A percentile compares a stretch with the other conserved stretches of the same genome.
Conservation (phyloP, 1,140 invertebrate genomes). For the Ruditapes philippinarum region DNA sequence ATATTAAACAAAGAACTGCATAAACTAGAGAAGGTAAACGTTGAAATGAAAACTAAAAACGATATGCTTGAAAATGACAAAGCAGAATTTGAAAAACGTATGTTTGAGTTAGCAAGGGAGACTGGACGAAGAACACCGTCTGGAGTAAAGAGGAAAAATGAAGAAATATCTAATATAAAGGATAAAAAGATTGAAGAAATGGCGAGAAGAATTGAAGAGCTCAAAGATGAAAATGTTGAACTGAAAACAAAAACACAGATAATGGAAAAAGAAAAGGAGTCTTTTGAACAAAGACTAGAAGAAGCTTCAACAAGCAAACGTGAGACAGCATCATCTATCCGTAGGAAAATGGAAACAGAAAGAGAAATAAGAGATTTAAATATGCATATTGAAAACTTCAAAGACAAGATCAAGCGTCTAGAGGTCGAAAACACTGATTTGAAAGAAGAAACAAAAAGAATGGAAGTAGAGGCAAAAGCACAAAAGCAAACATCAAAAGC, state of each 20-base stretch:
- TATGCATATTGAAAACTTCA: slow-evolving; percentile 61
- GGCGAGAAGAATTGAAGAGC: neutral
- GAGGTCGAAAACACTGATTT: slow-evolving; percentile 56
- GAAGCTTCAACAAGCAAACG: slow-evolving; percentile 54
- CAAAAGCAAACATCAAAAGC: slow-evolving; percentile 42
- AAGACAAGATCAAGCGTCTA: slow-evolving; percentile 52
- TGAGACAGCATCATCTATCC: slow-evolving; percentile 58
- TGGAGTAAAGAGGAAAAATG: slow-evolving; percentile 3
- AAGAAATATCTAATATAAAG: slow-evolving; percentile 7
- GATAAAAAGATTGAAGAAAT: slow-evolving; percentile 48
- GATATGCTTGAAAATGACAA: slow-evolving; percentile 54
- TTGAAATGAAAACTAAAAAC: slow-evolving; percentile 49
- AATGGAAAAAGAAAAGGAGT: slow-evolving; percentile 53
- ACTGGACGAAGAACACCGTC: slow-evolving; percentile 41
- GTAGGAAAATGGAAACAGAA: slow-evolving; percentile 63
- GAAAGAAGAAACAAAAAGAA: slow-evolving; percentile 48
- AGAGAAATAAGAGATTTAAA: slow-evolving; percentile 63
- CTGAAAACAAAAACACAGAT: slow-evolving; percentile 39
- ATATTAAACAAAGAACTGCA: slow-evolving; percentile 55
- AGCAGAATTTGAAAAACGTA: slow-evolving; percentile 50
- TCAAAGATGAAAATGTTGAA: slow-evolving; percentile 43
- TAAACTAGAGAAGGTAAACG: slow-evolving; percentile 53
- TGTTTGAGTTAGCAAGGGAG: slow-evolving; percentile 49
- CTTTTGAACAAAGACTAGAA: slow-evolving; percentile 46
- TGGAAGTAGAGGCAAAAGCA: slow-evolving; percentile 54